Conservation (phyloP, 2,888 invertebrate genomes). For the Bugula neritina region DNA sequence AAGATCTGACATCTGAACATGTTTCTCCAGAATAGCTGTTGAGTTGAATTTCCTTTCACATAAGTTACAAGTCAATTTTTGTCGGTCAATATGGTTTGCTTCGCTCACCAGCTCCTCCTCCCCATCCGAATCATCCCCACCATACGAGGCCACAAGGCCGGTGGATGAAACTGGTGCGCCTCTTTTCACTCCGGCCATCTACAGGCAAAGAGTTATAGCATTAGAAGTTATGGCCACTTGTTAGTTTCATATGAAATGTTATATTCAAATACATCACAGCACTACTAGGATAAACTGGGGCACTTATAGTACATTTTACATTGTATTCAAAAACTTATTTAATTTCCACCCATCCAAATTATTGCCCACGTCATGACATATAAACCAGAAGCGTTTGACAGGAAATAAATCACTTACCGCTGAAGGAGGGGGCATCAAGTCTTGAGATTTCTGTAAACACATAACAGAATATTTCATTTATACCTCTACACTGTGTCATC, state of each 20-base stretch:
- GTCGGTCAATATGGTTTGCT: conserved; percentile 65
- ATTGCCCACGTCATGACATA: too few relatives aligned
- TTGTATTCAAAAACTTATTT: too few relatives aligned
- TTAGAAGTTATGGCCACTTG: not conserved
- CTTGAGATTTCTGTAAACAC: conserved; percentile 25
- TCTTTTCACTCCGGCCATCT: conserved; percentile 27
- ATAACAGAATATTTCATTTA: too few relatives aligned
- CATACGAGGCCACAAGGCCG: conserved; percentile 68
- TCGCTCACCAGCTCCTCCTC: conserved; percentile 63
- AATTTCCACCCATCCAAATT: too few relatives aligned
- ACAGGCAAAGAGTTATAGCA: not conserved
- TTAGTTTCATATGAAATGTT: not conserved
- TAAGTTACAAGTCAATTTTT: conserved; percentile 80
- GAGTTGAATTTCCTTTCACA: conserved; percentile 92
- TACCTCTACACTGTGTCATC: too few relatives aligned
- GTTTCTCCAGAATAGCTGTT: conserved; percentile 78
- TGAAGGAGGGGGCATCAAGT: conserved; percentile 32
- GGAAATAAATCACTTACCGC: conserved; percentile 29
- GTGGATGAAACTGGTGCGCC: conserved; percentile 30
- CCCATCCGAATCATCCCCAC: conserved; percentile 62
- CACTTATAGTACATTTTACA: too few relatives aligned
- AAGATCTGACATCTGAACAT: conserved; percentile 84
- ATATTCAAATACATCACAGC: too few relatives aligned
- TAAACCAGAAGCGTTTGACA: too few relatives aligned
- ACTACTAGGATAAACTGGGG: too few relatives aligned